Evolutionary conservation across 2,888 invertebrate species (phyloP), one percentile per base, ranked within the genome.

Genomic region (Brenthis ino): DNA sequence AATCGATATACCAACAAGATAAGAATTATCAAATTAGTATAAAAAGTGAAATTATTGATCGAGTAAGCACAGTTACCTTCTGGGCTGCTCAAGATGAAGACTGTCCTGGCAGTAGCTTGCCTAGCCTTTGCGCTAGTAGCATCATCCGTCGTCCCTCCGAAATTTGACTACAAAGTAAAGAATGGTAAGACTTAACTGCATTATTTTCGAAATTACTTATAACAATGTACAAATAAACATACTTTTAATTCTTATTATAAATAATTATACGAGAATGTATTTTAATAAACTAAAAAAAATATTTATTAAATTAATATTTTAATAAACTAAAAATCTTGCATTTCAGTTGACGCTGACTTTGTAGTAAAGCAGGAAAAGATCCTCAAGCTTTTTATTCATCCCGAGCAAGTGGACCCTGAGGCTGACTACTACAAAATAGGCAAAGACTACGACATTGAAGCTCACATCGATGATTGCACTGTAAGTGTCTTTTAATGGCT

Each of bases 331-430:
- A 43, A 16, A 55, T 24, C 14, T 47, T 64, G n/a, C 57, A n/a
- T 73, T 71, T 24, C 64, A 79, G 79, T 78, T 60, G 76, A 77
- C 33, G 71, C 73, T 56, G 75, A 76, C 14, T 76, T 77, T 54
- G 73, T 77, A 6, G 14, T 53, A 4, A 76, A 75, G 58, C 94
- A 94, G 77, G 89, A 89, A 77, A 86, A 84, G 73, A 79, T 94
- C 60, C 83, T 93, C 55, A 82, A 87, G 20, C 87, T 94, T 8
- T 89, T 94, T 74, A 84, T 91, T 76, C 86, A 90, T 69, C 82
- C 91, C 12, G 83, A 90, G 48, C 93, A 87, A 76, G 72, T 84
- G 5, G 82, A 88, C 76, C 57, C 72, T 58, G 77, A 86, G 33
- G 80, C 85, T 20, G 89, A 91, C 8, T 89, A 88, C 78, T 87